A percentile compares a stretch with the other conserved stretches of the same genome.
These are phyloP conservation scores for Porphyrio hochstetteri DNA, from an alignment of 2,113 vertebrate genomes.

Conservation along the genomic window DNA sequence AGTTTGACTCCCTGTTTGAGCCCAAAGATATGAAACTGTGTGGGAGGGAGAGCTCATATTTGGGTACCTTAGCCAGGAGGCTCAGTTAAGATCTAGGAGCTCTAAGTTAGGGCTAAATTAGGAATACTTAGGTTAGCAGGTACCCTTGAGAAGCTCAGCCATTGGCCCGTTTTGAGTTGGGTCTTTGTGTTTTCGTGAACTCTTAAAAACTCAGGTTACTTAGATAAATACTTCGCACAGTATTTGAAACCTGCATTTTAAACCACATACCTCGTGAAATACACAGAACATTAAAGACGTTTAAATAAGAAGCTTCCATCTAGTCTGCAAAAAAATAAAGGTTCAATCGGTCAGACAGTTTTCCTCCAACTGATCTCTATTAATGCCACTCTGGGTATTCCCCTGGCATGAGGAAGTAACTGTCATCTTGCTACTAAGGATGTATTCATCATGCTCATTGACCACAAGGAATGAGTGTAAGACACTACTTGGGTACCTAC, in stretches of 20 bases:
- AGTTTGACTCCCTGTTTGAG: background rate
- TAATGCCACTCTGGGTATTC: background rate
- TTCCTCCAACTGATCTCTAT: background rate
- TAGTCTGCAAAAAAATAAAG: background rate
- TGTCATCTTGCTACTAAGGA: slow-evolving; percentile 48
- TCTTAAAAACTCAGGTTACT: background rate
- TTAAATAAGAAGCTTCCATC: background rate
- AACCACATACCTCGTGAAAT: background rate
- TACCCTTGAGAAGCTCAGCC: background rate
- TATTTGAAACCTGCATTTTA: background rate
- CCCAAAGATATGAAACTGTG: background rate
- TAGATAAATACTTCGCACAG: background rate
- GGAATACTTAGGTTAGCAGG: background rate
- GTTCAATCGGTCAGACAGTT: background rate
- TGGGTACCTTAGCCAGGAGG: background rate
- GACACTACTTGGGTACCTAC: background rate
- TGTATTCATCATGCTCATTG: background rate
- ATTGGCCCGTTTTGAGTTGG: background rate
- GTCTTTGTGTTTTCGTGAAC: background rate
- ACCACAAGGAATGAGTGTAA: slow-evolving; percentile 26
- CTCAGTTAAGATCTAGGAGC: background rate
- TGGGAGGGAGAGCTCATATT: background rate
- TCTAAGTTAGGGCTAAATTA: background rate
- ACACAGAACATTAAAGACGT: background rate
- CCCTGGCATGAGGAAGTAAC: background rate